phyloP scores from a whole-genome alignment of 2,888 invertebrate genomes.

The Cheilosia vulpina region DNA sequence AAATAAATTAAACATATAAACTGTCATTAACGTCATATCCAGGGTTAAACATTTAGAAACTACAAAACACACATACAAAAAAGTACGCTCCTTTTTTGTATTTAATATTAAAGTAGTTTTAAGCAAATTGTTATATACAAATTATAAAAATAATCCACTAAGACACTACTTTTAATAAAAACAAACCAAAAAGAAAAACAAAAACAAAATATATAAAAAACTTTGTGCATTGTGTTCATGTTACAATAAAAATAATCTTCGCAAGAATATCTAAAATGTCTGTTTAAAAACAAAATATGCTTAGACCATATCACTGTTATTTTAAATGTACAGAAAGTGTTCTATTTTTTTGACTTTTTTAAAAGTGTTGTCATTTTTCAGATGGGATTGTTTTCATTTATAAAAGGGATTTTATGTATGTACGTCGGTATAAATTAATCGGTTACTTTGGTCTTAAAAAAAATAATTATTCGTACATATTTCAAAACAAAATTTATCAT shows the following conservation, averaged over 20 bases:
- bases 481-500: conserved; percentile 17
- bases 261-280: conserved; percentile 72
- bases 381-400: conserved; percentile 44
- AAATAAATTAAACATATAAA: conserved; percentile 62
- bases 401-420: conserved; percentile 15
- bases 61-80: conserved; percentile 51
- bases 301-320: conserved; percentile 74
- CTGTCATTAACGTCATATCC: conserved; percentile 75
- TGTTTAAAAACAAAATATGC: conserved; percentile 67
- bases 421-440: conserved; percentile 22
- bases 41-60: conserved; percentile 69
- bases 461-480: conserved; percentile 24
- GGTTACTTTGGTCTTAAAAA: conserved; percentile 7
- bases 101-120: conserved; percentile 65
- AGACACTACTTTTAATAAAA: conserved; percentile 62
- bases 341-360: conserved; percentile 40
- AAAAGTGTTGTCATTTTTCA: conserved; percentile 45
- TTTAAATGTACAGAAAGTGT: conserved; percentile 63
- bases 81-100: conserved; percentile 73
- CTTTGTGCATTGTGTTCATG: conserved; percentile 74
- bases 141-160: conserved; percentile 62
- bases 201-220: conserved; percentile 55
- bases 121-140: conserved; percentile 73
- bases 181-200: neutral
- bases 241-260: conserved; percentile 72